Evolutionary conservation across 2,113 vertebrate species (phyloP), one percentile per base, ranked within the genome.

Genomic region (Neogobius melanostomus): DNA sequence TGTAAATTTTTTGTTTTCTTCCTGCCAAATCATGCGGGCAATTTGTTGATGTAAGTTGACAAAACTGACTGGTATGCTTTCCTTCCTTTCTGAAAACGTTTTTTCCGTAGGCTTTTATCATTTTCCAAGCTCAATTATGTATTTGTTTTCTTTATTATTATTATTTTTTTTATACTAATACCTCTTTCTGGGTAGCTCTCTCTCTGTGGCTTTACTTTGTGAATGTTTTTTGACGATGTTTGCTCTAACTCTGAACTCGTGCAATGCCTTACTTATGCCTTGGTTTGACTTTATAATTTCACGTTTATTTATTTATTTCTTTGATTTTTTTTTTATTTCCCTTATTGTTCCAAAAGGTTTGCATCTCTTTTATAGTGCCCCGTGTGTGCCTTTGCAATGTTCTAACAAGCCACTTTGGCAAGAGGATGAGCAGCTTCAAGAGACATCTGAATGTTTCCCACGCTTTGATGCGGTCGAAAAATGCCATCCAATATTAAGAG

Each of bases 11-110:
- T 97, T 64, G 46, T 90, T 90, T 98, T 92, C 93, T 97, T 98
- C 97, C 97, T 98, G 97, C 97, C 96, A 98, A 98, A 98, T 97
- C 97, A 98, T 97, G 97, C 96, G 96, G 96, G 96, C 96, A 98
- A 98, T 99, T 97, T 98, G 95, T 98, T 98, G 96, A 98, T 97
- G 97, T 99, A 99, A 99, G 97, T 99, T 95, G 93, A 96, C 92
- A 91, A 94, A 93, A 94, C 93, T 94, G 94, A 95, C 59, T 95
- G 94, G 91, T 96, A 96, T 96, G 95, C 94, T 95, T 95, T 91
- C 90, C 90, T 90, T 87, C 85, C 90, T 61, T 61, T 61, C 89
- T 88, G 66, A 90, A 93, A 90, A 89, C 77, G 92, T 90, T 69
- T 73, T 12, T 36, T 36, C 28, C 15, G 86, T 88, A 83, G 93